phyloP scores from a whole-genome alignment of 1,140 invertebrate genomes.

The Chrysopa pallens region DNA sequence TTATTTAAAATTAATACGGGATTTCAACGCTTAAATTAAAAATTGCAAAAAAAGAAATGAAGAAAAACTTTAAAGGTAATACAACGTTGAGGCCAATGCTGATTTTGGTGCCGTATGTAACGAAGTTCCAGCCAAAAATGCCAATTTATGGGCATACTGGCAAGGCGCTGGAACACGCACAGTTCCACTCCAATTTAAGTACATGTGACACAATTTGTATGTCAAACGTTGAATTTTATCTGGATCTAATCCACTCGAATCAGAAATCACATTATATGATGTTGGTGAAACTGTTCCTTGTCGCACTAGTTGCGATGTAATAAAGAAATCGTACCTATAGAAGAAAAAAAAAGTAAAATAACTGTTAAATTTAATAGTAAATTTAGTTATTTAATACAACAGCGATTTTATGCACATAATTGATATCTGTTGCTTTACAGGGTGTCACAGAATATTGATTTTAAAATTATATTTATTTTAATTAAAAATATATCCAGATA shows the following conservation, averaged over 20 bases:
- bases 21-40: too few species aligned
- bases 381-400: too few species aligned
- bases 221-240: constrained; percentile 56
- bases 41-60: too few species aligned
- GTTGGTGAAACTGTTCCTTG: constrained; percentile 73
- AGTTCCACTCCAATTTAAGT: constrained; percentile 69
- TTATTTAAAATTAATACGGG: too few species aligned
- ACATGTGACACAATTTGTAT: constrained; percentile 68
- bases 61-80: constrained; percentile 29
- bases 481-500: too few species aligned
- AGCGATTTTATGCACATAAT: too few species aligned
- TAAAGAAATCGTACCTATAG: constrained; percentile 62
- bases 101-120: constrained; percentile 36
- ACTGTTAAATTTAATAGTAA: too few species aligned
- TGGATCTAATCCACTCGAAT: constrained; percentile 35
- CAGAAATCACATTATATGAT: constrained; percentile 58
- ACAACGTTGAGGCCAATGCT: constrained; percentile 26
- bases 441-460: too few species aligned
- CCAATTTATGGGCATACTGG: constrained; percentile 75
- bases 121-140: constrained; percentile 55
- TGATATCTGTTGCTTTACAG: too few species aligned
- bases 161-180: constrained; percentile 70
- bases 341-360: constrained; percentile 15
- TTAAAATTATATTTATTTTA: too few species aligned
- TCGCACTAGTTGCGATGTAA: constrained; percentile 55